Conservation (phyloP, 1,140 invertebrate genomes). For the Watersipora subatra region DNA sequence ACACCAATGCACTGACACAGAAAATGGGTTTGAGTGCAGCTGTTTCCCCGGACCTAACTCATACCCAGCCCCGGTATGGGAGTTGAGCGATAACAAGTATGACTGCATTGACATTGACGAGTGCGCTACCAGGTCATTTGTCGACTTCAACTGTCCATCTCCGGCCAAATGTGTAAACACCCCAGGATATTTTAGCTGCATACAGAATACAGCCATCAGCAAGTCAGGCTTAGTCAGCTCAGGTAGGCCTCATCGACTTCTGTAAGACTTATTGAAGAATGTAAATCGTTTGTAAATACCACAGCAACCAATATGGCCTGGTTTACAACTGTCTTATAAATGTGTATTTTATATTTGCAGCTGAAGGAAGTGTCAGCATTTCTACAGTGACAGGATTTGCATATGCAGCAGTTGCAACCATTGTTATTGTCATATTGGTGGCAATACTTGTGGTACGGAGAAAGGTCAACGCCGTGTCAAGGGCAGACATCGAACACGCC, state of each 20-base stretch:
- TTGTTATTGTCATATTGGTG: not conserved
- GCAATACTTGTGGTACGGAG: not conserved
- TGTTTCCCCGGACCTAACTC: not conserved
- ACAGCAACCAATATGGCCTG: too few species aligned
- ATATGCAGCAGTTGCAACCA: not conserved
- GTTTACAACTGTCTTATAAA: too few species aligned
- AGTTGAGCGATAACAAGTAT: not conserved
- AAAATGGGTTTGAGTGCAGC: not conserved
- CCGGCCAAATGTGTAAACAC: slow-evolving; percentile 6
- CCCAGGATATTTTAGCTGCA: slow-evolving; percentile 1
- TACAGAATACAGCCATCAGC: slow-evolving; percentile 30
- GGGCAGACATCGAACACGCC: too few species aligned
- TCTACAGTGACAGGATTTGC: not conserved
- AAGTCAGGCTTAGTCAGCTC: not conserved
- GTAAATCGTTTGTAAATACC: too few species aligned
- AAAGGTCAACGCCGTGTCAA: not conserved
- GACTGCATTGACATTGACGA: slow-evolving; percentile 5
- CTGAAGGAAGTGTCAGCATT: too few species aligned
- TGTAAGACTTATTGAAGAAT: too few species aligned
- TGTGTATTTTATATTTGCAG: too few species aligned
- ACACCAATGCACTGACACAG: slow-evolving; percentile 2
- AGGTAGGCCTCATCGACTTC: too few species aligned
- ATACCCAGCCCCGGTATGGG: not conserved
- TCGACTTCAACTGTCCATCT: slow-evolving; percentile 2
- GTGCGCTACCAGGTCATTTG: not conserved